Conservation (phyloP, 2,888 invertebrate species). For the Latrodectus hesperus region DNA sequence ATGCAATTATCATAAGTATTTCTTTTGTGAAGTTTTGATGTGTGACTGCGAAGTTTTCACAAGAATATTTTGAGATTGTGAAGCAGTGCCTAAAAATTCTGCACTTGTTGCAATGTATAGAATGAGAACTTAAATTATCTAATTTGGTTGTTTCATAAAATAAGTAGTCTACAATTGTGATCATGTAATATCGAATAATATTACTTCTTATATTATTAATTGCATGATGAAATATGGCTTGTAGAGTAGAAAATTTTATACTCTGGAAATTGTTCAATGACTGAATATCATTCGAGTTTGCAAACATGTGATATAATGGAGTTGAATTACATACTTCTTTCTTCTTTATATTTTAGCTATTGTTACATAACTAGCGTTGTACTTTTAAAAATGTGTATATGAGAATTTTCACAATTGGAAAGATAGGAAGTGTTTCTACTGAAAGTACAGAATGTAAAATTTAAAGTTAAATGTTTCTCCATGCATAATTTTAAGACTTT, state of each 20-base stretch:
- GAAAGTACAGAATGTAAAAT: too few species aligned
- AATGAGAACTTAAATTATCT: constrained; percentile 10
- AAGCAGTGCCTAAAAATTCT: constrained; percentile 22
- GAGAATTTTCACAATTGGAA: too few species aligned
- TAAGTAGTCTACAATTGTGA: neutral
- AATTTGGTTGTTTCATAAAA: neutral
- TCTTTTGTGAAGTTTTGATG: neutral
- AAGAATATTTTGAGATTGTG: neutral
- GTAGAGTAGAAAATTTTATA: constrained; percentile 64
- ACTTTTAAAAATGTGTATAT: too few species aligned
- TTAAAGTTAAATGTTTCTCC: too few species aligned
- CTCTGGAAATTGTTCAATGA: constrained; percentile 36
- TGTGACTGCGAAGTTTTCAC: neutral
- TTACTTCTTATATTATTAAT: constrained; percentile 50
- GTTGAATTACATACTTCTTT: constrained; percentile 27
- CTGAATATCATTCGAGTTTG: constrained; percentile 31
- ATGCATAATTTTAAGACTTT: too few species aligned
- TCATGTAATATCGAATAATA: constrained; percentile 1
- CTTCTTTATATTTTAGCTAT: constrained; percentile 3
- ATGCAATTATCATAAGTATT: neutral
- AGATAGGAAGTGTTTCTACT: too few species aligned
- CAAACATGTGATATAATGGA: constrained; percentile 43
- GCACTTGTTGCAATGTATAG: constrained; percentile 7
- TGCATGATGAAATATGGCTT: constrained; percentile 65
- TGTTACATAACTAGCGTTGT: neutral